Base-by-base conservation (phyloP, 2,113 vertebrate species). In the Ophiodon elongatus region DNA sequence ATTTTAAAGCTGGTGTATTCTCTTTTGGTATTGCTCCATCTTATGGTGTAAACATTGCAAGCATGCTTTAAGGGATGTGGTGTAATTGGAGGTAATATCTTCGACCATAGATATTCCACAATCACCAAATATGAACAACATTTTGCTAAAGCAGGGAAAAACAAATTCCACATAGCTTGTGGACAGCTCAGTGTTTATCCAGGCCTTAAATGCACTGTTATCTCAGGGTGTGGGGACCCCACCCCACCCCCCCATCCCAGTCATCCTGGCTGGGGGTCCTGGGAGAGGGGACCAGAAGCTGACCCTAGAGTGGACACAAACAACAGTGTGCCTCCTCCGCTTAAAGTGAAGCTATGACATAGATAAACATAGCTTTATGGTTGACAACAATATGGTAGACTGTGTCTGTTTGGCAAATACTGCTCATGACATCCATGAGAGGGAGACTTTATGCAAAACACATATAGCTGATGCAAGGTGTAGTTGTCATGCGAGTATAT, bases 181-280 rank as follows among this genome's bases (percentile, higher is more conserved):
- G 73, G 77, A 63, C 59, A 68, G 73, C 29, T 79, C 71, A 14
- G 6, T 93, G 92, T 94, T 94, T 93, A 85, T 89, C 64, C 92
- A 92, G 91, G 80, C 87, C 68, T 64, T 83, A 74, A 91, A 90
- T 80, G 73, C 81, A 57, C 69, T 92, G 85, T 92, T 94, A 94
- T 94, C 92, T 87, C 82, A 86, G 91, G 91, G 85, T 86, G 92
- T 90, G 85, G 80, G n/a, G n/a, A n/a, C n/a, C n/a, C n/a, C n/a
- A 84, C 74, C 8, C 71, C 75, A 83, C 83, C 78, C 39, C 80
- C 70, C 75, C 45, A 76, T 83, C 72, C 80, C 47, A 91, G 76
- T 87, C 60, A 71, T 90, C 89, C 81, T 82, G 71, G 83, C 83
- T 88, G 91, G 82, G 91, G 88, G 85, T 94, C 85, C 89, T 94